Evolutionary conservation across 2,888 invertebrate species (phyloP), one percentile per base, ranked within the genome.

Genomic region (Mechanitis messenoides): DNA sequence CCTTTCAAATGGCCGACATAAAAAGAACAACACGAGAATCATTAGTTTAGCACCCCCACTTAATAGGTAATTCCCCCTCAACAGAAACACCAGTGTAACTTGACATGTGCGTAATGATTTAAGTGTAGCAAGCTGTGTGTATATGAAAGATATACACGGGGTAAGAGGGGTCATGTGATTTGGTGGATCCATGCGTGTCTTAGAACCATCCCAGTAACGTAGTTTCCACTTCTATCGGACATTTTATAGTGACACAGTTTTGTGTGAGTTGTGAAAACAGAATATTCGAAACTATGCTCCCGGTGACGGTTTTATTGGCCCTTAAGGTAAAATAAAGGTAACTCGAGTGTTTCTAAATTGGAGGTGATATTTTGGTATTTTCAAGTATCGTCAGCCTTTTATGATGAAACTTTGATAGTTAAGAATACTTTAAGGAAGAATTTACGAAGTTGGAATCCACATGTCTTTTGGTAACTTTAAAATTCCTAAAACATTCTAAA

Each of bases 21-120:
- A 87, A 87, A 85, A 79, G 80, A 81, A 83, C 80, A 84, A 85
- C 85, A 85, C 83, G 82, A 83, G 78, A 83, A 79, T 80, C 84
- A 84, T 88, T 87, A 85, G 80, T 84, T 84, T 84, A 81, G 83
- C 87, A 87, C 87, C 88, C 86, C 85, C 83, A 77, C 80, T 85
- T 88, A 86, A 85, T 85, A 83, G 85, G 84, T 84, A 85, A 87
- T 85, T 84, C 79, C 83, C 83, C 81, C 75, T 81, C 72, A 68
- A 74, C 75, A 77, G 64, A 60, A 59, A 55, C 69, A 68, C 87
- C 84, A 83, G 67, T 68, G 7, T 75, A 72, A 31, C 42, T 61
- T 70, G 85, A 78, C 58, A 84, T 68, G 55, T 67, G 66, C 66
- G 68, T 71, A 70, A 71, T 60, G 66, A 67, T 62, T 58, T 66